Percentiles rank a stretch among this genome's conserved stretches.
Evolutionary conservation across 1,140 invertebrate genomes (phyloP).

Genomic region (Phymorhynchus buccinoides): DNA sequence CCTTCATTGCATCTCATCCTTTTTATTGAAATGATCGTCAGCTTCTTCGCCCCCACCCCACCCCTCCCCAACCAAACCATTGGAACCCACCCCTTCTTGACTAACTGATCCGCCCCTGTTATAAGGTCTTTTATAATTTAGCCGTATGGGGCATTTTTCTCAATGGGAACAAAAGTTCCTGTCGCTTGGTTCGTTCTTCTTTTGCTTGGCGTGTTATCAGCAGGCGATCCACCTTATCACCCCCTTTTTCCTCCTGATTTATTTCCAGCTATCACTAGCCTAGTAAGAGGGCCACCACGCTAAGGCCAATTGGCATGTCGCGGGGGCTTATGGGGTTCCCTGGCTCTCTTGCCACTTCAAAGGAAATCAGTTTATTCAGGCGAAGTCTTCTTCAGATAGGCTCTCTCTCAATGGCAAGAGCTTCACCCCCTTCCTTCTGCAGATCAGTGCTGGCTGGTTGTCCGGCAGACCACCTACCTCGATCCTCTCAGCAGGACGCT

Average conservation of each 20-base stretch:
- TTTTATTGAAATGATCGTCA: too few species aligned
- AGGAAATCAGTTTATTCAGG: neutral
- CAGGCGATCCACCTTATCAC: slow-evolving; percentile 14
- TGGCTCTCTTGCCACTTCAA: neutral
- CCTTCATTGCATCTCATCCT: too few species aligned
- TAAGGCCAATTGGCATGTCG: slow-evolving; percentile 28
- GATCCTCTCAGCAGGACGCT: neutral
- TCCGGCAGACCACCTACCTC: slow-evolving; percentile 4
- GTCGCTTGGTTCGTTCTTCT: neutral
- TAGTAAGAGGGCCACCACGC: neutral
- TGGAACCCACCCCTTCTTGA: too few species aligned
- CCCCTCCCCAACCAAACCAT: too few species aligned
- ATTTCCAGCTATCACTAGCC: too few species aligned
- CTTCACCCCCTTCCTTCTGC: neutral
- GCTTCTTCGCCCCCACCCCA: too few species aligned
- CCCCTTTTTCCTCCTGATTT: slow-evolving; percentile 21
- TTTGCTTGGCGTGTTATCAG: neutral
- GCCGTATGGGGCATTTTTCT: too few species aligned
- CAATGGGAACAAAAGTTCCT: neutral
- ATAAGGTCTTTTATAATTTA: too few species aligned
- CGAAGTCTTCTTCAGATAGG: slow-evolving; percentile 22
- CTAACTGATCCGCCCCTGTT: too few species aligned
- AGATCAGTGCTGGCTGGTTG: neutral
- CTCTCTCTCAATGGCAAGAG: neutral
- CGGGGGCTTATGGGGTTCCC: neutral